Conservation (phyloP, 2,797 vertebrate species). For the Atherinosoma microstoma region DNA sequence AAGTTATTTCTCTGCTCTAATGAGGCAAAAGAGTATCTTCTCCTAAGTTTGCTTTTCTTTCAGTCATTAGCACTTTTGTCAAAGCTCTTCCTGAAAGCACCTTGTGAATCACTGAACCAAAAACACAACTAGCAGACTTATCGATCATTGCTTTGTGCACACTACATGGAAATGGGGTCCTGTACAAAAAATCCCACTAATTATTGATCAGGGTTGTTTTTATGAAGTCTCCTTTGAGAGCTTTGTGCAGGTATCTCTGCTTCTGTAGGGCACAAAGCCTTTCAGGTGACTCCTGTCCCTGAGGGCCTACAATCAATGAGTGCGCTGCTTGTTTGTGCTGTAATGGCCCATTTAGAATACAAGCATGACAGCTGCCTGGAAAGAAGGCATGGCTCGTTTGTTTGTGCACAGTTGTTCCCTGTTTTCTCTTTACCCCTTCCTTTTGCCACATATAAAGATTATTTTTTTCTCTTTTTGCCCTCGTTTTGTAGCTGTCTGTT, state of each 20-base stretch:
- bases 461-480: constrained; percentile 15
- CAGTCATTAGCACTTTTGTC: constrained; percentile 24
- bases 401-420: constrained; percentile 54
- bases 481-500: constrained; percentile 60
- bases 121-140: constrained; percentile 18
- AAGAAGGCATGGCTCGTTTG: constrained; percentile 66
- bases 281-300: constrained; percentile 62
- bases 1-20: constrained; percentile 33
- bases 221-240: constrained; percentile 43
- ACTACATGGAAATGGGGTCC: constrained; percentile 38
- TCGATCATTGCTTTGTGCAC: constrained; percentile 41
- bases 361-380: constrained; percentile 68
- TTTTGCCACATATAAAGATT: constrained; percentile 60
- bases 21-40: constrained; percentile 37
- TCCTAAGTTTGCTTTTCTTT: constrained; percentile 13
- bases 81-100: constrained; percentile 15
- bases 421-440: constrained; percentile 40
- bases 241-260: constrained; percentile 42
- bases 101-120: not conserved
- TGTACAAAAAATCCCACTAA: constrained; percentile 49
- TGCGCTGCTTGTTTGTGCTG: constrained; percentile 67
- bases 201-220: constrained; percentile 70
- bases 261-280: constrained; percentile 51
- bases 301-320: constrained; percentile 69
- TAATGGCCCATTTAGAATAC: constrained; percentile 78